Percentiles rank a stretch among this genome's conserved stretches.
Evolutionary conservation across 2,113 vertebrate genomes (phyloP).

Genomic region (Excalfactoria chinensis): DNA sequence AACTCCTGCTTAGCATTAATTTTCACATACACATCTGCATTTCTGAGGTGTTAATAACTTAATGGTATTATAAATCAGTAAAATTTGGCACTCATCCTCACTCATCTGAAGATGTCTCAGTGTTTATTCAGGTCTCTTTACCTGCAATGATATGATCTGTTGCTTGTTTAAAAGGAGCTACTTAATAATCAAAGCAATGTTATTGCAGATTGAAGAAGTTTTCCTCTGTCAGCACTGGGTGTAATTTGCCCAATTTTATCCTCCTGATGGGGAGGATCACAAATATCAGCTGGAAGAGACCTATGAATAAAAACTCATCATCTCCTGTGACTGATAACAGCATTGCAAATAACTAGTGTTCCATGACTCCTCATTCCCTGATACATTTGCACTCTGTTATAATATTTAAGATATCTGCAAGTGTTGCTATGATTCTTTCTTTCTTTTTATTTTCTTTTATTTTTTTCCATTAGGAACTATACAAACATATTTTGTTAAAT

Average conservation of each 20-base stretch:
- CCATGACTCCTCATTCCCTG: neutral
- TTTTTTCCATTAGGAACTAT: neutral
- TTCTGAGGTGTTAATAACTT: constrained; percentile 36
- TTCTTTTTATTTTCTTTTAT: neutral
- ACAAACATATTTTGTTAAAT: neutral
- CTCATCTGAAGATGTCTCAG: neutral
- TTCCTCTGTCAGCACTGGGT: neutral
- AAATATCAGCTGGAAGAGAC: neutral
- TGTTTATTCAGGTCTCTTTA: neutral
- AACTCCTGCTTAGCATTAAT: neutral
- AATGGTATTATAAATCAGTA: neutral
- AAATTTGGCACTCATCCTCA: neutral
- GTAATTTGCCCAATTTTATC: constrained; percentile 10
- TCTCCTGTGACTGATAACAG: neutral
- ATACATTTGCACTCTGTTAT: neutral
- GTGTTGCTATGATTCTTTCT: neutral
- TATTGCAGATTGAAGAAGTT: neutral
- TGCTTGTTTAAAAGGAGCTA: neutral
- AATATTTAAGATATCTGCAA: neutral
- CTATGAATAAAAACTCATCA: neutral
- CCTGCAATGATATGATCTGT: neutral
- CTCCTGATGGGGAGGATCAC: neutral
- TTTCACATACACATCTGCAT: neutral
- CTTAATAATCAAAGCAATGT: neutral
- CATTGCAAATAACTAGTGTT: neutral